Percentiles rank a stretch among this genome's conserved stretches.
phyloP scores from a whole-genome alignment of 2,797 vertebrate species.

The Rhynchonycteris naso region DNA sequence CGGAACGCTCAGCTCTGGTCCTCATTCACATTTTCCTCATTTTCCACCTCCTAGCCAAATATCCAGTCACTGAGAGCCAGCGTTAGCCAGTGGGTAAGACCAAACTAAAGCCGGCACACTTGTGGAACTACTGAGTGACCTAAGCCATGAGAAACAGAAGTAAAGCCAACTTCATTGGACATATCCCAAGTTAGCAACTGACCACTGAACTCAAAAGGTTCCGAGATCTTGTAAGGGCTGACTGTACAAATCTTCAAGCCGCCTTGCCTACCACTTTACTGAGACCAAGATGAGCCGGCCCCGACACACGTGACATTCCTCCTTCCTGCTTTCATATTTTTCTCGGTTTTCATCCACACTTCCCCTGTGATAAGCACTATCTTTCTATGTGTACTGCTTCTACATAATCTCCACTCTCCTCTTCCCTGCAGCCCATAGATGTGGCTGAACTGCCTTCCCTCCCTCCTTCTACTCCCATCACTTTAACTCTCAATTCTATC shows the following conservation, averaged over 20 bases:
- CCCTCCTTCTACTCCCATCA: neutral
- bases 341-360: neutral
- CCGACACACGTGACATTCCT: neutral
- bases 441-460: neutral
- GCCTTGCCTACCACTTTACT: neutral
- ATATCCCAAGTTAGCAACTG: neutral
- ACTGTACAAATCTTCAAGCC: conserved; percentile 7
- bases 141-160: conserved; percentile 10
- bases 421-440: neutral
- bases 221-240: conserved; percentile 19
- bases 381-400: neutral
- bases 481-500: conserved; percentile 19
- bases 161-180: neutral
- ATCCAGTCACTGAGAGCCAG: conserved; percentile 5
- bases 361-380: neutral
- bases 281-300: conserved; percentile 6
- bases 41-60: conserved; percentile 45
- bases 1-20: neutral
- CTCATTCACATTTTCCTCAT: conserved; percentile 5
- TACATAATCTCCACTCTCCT: neutral
- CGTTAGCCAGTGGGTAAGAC: neutral
- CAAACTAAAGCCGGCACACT: conserved; percentile 41
- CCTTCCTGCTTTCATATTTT: conserved; percentile 32
- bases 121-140: conserved; percentile 29
- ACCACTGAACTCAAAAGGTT: neutral